A percentile compares a stretch with the other conserved stretches of the same genome.
These are phyloP conservation scores for Gopherus evgoodei DNA, from an alignment of 2,113 vertebrate genomes.

Conservation along the genomic window DNA sequence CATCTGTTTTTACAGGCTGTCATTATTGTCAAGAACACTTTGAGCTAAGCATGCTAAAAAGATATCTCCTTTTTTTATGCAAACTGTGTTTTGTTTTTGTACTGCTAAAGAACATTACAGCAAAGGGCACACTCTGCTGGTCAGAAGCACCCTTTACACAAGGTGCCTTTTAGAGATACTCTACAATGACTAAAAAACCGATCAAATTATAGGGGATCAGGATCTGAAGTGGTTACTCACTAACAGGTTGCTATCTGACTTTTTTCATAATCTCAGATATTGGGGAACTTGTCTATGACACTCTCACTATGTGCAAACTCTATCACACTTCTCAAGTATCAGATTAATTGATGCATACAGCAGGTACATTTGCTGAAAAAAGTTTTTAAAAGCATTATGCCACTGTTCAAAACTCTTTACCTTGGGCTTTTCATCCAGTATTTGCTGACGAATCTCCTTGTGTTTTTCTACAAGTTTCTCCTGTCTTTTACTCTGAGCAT, in stretches of 20 bases:
- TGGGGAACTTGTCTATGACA: not conserved
- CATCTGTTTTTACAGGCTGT: not conserved
- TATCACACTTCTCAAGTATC: not conserved
- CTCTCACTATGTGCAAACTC: not conserved
- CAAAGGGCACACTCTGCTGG: conserved; percentile 73
- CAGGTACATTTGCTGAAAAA: conserved; percentile 2
- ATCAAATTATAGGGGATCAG: fast-evolving
- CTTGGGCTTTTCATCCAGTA: conserved; percentile 97
- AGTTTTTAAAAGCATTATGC: not conserved
- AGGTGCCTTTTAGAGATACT: not conserved
- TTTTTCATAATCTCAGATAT: not conserved
- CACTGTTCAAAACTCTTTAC: conserved; percentile 76
- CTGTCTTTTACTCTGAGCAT: conserved; percentile 94
- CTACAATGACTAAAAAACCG: fast-evolving
- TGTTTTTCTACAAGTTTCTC: conserved; percentile 94
- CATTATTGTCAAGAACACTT: not conserved
- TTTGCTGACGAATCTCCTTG: conserved; percentile 96
- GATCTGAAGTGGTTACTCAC: not conserved
- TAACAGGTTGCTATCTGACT: not conserved
- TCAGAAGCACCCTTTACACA: conserved; percentile 20
- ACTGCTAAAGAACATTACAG: conserved; percentile 16
- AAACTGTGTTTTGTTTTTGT: conserved; percentile 60
- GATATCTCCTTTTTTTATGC: conserved; percentile 59
- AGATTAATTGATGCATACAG: conserved; percentile 36
- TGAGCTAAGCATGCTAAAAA: conserved; percentile 52